Conservation (phyloP, 2,113 vertebrate genomes). For the Numenius arquata region DNA sequence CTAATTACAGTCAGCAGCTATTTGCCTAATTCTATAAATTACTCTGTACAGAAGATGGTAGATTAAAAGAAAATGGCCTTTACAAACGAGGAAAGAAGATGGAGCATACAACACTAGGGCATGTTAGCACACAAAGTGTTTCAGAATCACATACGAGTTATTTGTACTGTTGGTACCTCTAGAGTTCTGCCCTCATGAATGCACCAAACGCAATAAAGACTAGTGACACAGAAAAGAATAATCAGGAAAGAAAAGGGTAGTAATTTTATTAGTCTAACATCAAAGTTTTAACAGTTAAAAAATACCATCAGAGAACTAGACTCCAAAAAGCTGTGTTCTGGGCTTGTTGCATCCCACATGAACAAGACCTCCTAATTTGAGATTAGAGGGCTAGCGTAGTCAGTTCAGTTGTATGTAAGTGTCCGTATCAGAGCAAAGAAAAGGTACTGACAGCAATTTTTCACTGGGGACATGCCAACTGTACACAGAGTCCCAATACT, state of each 20-base stretch:
- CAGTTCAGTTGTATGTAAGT: not conserved
- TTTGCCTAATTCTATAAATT: slow-evolving; percentile 13
- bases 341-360: not conserved
- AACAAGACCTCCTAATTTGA: not conserved
- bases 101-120: not conserved
- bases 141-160: rapidly evolving
- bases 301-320: not conserved
- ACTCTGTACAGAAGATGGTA: not conserved
- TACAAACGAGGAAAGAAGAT: not conserved
- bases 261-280: not conserved
- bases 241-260: not conserved
- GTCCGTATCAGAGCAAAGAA: not conserved
- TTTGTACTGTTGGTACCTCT: not conserved
- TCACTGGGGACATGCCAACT: not conserved
- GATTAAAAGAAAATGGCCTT: not conserved
- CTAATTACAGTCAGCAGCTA: not conserved
- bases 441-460: not conserved
- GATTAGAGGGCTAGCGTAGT: not conserved
- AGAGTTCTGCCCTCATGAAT: not conserved
- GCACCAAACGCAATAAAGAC: not conserved
- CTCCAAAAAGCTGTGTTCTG: not conserved
- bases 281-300: not conserved
- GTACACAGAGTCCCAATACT: not conserved
- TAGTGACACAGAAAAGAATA: not conserved
- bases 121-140: not conserved